Evolutionary conservation across 2,797 vertebrate genomes (phyloP), one percentile per base, ranked within the genome.

Genomic region (Trachops cirrhosus): DNA sequence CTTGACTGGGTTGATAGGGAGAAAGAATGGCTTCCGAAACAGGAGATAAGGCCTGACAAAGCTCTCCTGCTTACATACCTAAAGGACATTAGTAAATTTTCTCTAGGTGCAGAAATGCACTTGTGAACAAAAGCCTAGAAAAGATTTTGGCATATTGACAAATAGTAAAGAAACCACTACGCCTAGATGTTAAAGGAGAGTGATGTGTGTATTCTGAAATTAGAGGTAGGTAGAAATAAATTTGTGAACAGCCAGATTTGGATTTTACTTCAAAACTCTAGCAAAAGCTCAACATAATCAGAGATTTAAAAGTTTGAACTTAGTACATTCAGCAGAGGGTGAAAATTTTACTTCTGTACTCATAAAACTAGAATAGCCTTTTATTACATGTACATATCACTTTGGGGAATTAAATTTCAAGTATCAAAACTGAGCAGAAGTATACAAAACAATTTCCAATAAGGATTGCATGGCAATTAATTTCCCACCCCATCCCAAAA

Each of bases 381-480:
- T 64, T 52, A 46, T 86, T 46, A 89, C n/a, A 84, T 39, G 4
- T 9, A 88, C 78, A 93, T 90, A 93, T 95, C 74, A 71, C 70
- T 94, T 91, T 75, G 22, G 9, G 7, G 11, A 11, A 71, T 96
- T 84, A 86, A 68, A 91, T 91, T 83, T 88, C n/a, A 92, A 96
- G 3, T 84, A 86, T 88, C 29, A 88, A 73, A 94, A 41, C 46
- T 73, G 26, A 88, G 5, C 18, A 48, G 57, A 71, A 67, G 21
- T 59, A 83, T 10, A 74, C 59, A 29, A 46, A 67, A 39, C 11
- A 5, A 3, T 22, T 95, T 94, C 29, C n/a, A 79, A 44, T 85
- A 91, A 93, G n/a, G 44, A 82, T 85, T 94, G 57, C 9, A 89
- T 62, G 86, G 22, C 16, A 87, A 95, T 86, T 87, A 96, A 86